Evolutionary conservation across 2,888 invertebrate species (phyloP).

Genomic region (Phaonia tiefii): DNA sequence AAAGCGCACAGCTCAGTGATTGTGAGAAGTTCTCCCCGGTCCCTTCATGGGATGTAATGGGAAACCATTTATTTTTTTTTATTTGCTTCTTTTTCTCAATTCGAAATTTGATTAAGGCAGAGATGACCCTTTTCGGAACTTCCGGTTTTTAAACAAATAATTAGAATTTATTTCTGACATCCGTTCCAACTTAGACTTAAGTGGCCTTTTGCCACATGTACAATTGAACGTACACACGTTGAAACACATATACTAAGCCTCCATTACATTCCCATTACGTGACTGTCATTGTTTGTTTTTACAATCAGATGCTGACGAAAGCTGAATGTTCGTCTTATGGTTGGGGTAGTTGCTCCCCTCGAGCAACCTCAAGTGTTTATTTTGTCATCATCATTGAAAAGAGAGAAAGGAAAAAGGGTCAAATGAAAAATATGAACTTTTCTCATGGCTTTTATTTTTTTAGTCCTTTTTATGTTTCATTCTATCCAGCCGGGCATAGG

Average conservation of each 20-base stretch:
- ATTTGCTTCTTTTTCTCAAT: background rate
- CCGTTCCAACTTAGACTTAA: background rate
- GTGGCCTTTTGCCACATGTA: slow-evolving; percentile 49
- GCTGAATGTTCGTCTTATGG: background rate
- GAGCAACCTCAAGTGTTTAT: slow-evolving; percentile 38
- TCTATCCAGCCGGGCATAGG: background rate
- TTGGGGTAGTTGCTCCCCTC: slow-evolving; percentile 9
- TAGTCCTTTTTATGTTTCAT: slow-evolving; percentile 11
- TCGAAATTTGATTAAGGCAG: slow-evolving; percentile 19
- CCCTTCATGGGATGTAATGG: no score
- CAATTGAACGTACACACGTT: background rate
- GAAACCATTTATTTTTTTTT: background rate
- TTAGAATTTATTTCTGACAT: slow-evolving; percentile 48
- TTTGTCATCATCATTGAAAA: slow-evolving; percentile 50
- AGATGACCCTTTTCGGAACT: slow-evolving; percentile 36
- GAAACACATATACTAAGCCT: slow-evolving; percentile 11
- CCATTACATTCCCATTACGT: background rate
- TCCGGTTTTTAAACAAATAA: slow-evolving; percentile 52
- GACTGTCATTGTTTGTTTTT: slow-evolving; percentile 8
- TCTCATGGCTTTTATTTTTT: slow-evolving; percentile 3
- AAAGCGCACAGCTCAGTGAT: no score
- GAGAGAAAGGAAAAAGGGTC: slow-evolving; percentile 61
- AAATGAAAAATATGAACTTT: slow-evolving; percentile 59
- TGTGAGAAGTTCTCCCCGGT: no score
- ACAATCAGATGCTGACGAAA: background rate